A percentile compares a stretch with the other conserved stretches of the same genome.
Conservation (phyloP, 2,113 vertebrate species). For the Rhinolophus ferrumequinum region DNA sequence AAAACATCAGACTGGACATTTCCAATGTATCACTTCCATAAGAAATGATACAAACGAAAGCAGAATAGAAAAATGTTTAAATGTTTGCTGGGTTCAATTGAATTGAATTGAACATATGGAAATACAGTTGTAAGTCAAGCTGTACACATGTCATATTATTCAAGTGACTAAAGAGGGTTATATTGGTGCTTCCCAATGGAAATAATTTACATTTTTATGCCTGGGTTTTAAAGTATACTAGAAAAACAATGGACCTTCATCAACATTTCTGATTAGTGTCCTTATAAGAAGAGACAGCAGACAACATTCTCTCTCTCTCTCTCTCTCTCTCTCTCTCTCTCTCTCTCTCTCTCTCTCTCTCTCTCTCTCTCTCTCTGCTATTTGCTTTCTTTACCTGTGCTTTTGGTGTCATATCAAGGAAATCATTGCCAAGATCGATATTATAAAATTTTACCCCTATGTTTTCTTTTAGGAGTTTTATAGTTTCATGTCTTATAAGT, state of each 20-base stretch:
- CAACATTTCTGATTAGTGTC: neutral
- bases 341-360: no score
- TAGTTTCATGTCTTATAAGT: neutral
- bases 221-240: neutral
- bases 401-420: neutral
- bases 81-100: neutral
- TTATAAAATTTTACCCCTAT: neutral
- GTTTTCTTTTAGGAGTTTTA: neutral
- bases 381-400: neutral
- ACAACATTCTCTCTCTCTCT: no score
- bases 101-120: neutral
- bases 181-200: neutral
- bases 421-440: neutral
- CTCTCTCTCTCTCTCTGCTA: no score
- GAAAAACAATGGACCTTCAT: neutral
- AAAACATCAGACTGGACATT: neutral
- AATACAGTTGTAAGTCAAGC: neutral
- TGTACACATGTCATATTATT: neutral
- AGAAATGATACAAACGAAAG: neutral
- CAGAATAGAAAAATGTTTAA: neutral
- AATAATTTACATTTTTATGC: neutral
- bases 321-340: no score
- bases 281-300: neutral
- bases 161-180: neutral
- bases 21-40: neutral